phyloP scores from a whole-genome alignment of 2,888 invertebrate species.

The Drosophila birchii region DNA sequence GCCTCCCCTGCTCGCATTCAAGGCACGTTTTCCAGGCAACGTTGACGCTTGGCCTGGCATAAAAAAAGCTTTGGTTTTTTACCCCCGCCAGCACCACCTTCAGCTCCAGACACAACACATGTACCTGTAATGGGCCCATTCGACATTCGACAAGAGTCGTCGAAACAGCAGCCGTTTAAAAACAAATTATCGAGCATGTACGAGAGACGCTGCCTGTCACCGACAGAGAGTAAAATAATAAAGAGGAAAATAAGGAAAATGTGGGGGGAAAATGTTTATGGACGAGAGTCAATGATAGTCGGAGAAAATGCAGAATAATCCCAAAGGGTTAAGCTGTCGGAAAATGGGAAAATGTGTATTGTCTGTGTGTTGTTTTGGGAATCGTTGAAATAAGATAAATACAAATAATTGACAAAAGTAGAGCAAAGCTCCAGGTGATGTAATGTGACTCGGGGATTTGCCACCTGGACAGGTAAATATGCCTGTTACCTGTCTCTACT shows the following conservation, averaged over 20 bases:
- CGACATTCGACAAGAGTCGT: conserved; percentile 61
- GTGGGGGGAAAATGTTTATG: conserved; percentile 42
- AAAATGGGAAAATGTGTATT: conserved; percentile 7
- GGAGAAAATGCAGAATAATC: conserved; percentile 34
- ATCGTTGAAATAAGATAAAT: conserved; percentile 28
- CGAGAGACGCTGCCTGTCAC: conserved; percentile 63
- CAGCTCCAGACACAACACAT: conserved; percentile 48
- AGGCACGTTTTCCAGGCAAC: conserved; percentile 67
- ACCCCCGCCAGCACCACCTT: conserved; percentile 1
- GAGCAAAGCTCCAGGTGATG: conserved; percentile 23
- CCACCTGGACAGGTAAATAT: conserved; percentile 6
- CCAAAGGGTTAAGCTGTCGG: conserved; percentile 37
- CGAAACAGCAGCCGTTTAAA: conserved; percentile 68
- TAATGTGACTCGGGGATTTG: conserved; percentile 15
- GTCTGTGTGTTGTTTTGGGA: conserved; percentile 1
- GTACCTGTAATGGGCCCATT: conserved; percentile 63
- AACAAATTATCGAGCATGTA: conserved; percentile 78
- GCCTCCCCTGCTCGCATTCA: conserved; percentile 62
- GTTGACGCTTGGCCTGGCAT: conserved; percentile 75
- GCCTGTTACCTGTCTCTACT: not conserved
- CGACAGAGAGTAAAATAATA: conserved; percentile 55
- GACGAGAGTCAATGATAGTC: conserved; percentile 57
- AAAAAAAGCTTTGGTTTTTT: conserved; percentile 50
- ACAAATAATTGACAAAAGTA: conserved; percentile 38
- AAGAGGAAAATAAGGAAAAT: conserved; percentile 21